Evolutionary conservation across 35 echinoderm and acorn worm genomes (phyloP), one percentile per base, ranked within the genome.

Genomic region (Lytechinus variegatus): DNA sequence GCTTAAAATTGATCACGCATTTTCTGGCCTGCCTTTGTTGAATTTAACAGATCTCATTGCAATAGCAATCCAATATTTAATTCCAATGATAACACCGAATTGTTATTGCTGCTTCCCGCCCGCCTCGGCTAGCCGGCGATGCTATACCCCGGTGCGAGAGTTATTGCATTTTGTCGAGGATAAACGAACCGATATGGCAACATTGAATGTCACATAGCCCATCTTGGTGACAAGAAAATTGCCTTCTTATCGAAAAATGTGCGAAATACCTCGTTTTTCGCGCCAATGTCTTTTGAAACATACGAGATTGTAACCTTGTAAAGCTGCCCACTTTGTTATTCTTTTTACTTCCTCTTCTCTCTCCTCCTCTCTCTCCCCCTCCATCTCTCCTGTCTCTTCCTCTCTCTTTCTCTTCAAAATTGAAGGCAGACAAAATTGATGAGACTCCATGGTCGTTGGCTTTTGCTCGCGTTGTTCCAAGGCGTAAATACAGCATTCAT

Each of bases 1-100:
- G 88, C 88, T 90, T 90, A 90, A 90, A 90, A 90, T 90, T 90
- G 88, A 90, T 90, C 88, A 90, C 88, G 88, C 9, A 79, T 79
- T 79, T 33, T 90, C 28, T 44, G 88, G 88, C 88, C 88, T 54
- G 28, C 88, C 88, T 90, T 54, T 54, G 88, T 90, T 90, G 88
- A 90, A 90, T 52, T 44, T 90, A 44, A 90, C 88, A 90, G 88
- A 90, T 90, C 88, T 90, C 88, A 90, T 54, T 54, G 88, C 52
- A 90, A 90, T 52, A 52, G 29, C 88, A 90, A 90, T 90, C 52
- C 88, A 90, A 90, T 90, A 90, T 90, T 90, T 90, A 52, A 90
- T 90, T 90, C 88, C 88, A 90, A 90, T 90, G 88, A 90, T 90
- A 90, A 90, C 88, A 90, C 28, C 88, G 27, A 12, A 54, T 90